Conservation (phyloP, 2,888 invertebrate genomes). For the Caenorhabditis sulstoni region DNA sequence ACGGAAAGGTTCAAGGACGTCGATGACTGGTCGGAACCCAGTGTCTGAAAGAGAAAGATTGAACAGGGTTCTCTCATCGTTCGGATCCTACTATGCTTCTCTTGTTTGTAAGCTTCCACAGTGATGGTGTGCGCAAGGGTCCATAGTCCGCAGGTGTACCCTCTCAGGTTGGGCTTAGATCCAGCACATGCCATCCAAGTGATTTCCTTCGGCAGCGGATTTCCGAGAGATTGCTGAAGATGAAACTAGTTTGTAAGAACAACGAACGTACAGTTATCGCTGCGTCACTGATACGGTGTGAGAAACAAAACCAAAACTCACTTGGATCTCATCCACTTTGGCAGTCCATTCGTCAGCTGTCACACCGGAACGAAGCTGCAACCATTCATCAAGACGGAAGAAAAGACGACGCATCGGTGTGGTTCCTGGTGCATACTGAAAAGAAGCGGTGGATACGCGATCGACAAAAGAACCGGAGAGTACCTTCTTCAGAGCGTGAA, state of each 20-base stretch:
- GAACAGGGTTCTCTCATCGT: neutral
- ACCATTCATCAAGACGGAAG: constrained; percentile 84
- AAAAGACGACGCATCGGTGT: constrained; percentile 86
- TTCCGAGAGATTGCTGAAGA: constrained; percentile 74
- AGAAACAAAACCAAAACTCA: constrained; percentile 38
- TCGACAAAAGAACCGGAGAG: too few species aligned
- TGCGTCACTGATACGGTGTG: neutral
- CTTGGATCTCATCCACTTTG: constrained; percentile 81
- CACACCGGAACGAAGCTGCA: constrained; percentile 80
- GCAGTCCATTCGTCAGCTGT: constrained; percentile 81
- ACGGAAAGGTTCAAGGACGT: constrained; percentile 89
- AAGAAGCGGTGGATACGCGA: too few species aligned
- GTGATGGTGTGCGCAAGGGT: constrained; percentile 93
- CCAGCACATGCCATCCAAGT: constrained; percentile 89
- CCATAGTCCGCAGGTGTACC: constrained; percentile 97
- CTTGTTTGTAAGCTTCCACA: constrained; percentile 85
- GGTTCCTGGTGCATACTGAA: constrained; percentile 88
- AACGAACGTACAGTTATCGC: constrained; percentile 3
- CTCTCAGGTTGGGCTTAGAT: constrained; percentile 85
- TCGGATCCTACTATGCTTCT: constrained; percentile 75
- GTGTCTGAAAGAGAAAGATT: constrained; percentile 67
- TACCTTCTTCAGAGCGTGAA: constrained; percentile 85
- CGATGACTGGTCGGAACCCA: constrained; percentile 83
- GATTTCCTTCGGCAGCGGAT: constrained; percentile 75
- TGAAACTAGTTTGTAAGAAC: neutral